phyloP scores from a whole-genome alignment of 1,140 invertebrate species.

The Drosophila orena region DNA sequence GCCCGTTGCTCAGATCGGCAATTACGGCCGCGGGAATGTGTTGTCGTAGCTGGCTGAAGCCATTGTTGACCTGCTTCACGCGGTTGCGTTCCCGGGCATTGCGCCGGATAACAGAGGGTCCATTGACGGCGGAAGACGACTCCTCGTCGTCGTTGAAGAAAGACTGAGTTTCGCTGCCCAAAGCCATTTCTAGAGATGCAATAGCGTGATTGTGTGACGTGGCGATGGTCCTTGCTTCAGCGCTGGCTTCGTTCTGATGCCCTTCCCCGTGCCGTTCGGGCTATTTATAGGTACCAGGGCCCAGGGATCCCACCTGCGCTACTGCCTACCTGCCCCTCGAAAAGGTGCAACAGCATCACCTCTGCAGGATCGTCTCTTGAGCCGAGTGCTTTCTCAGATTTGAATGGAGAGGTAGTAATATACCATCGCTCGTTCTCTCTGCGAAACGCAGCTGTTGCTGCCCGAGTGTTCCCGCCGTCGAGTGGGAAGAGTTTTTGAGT shows the following conservation, averaged over 20 bases:
- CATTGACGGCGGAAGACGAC: conserved; percentile 16
- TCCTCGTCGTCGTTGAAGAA: conserved; percentile 39
- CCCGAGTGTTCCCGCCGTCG: conserved; percentile 17
- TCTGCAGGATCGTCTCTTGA: conserved; percentile 42
- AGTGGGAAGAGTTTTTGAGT: conserved; percentile 35
- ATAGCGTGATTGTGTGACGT: background rate
- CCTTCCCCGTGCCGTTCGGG: conserved; percentile 74
- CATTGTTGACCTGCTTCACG: conserved; percentile 97
- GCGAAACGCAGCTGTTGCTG: conserved; percentile 35
- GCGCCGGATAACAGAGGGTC: conserved; percentile 91
- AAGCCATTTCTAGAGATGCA: conserved; percentile 25
- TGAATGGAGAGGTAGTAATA: background rate
- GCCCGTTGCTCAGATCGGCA: conserved; percentile 88
- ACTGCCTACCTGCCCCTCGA: conserved; percentile 34
- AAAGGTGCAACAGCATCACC: conserved; percentile 33
- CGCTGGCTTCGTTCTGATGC: conserved; percentile 77
- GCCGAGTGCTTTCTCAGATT: conserved; percentile 5
- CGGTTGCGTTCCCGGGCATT: conserved; percentile 97
- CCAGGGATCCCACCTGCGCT: conserved; percentile 49
- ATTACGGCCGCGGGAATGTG: conserved; percentile 93
- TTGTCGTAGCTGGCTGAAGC: conserved; percentile 94
- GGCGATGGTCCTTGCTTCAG: conserved; percentile 42
- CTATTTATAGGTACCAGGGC: conserved; percentile 71
- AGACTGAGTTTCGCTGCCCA: conserved; percentile 38
- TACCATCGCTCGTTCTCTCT: background rate